Conservation (phyloP, 2,888 invertebrate genomes). For the Rhamphomyia laevipes region DNA sequence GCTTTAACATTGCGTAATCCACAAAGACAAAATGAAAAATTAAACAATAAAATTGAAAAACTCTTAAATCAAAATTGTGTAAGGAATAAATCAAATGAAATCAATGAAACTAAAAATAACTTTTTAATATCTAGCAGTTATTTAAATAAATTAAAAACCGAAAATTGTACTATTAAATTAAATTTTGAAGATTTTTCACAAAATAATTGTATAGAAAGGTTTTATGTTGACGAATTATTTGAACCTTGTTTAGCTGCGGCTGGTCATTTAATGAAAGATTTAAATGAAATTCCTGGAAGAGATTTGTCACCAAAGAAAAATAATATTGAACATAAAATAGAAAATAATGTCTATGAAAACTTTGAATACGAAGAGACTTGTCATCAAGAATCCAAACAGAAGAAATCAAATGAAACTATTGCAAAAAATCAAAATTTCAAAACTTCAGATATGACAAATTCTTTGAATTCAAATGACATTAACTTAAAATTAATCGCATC, state of each 20-base stretch:
- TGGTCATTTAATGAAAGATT: constrained; percentile 47
- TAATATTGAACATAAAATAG: too few species aligned
- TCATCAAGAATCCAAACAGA: too few species aligned
- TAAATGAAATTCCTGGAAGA: constrained; percentile 51
- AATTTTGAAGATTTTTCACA: constrained; percentile 6
- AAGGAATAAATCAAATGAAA: constrained; percentile 15
- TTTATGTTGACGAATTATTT: constrained; percentile 41
- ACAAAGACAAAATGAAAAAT: constrained; percentile 23
- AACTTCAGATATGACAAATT: background rate
- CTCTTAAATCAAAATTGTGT: constrained; percentile 16
- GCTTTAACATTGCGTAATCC: constrained; percentile 29
- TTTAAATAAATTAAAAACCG: constrained; percentile 12
- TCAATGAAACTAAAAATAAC: constrained; percentile 10
- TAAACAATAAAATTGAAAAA: constrained; percentile 21
- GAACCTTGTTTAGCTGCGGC: constrained; percentile 34
- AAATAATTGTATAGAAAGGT: constrained; percentile 23
- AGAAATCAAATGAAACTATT: too few species aligned
- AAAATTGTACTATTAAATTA: constrained; percentile 10
- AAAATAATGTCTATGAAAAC: too few species aligned
- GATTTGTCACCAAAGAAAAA: constrained; percentile 41
- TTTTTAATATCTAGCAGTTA: constrained; percentile 17
- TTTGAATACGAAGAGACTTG: too few species aligned
- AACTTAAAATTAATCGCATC: too few species aligned
- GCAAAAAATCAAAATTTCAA: background rate
- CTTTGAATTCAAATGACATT: background rate